Evolutionary conservation across 2,888 invertebrate genomes (phyloP), one percentile per base, ranked within the genome.

Genomic region (Tolmerus cingulatus): DNA sequence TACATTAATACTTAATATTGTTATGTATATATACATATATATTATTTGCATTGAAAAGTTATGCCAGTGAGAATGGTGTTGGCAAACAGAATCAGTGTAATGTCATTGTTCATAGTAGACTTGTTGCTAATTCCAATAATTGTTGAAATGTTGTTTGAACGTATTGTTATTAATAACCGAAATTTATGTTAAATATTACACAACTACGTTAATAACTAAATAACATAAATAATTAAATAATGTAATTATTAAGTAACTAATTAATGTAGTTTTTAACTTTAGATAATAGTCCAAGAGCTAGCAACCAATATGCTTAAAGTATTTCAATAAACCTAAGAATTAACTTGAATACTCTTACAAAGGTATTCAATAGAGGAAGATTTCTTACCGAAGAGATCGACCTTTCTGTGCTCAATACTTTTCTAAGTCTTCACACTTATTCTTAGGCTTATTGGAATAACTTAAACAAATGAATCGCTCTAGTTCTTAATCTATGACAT

Each of bases 31-130:
- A 76, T 9, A 43, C 16, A 55, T 66, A 66, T 66, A 66, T 23
- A 66, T 66, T 51, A 66, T 66, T 23, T 66, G 66, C 27, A 27
- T 86, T 86, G 19, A 86, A 86, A 74, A 27, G 43, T 86, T 27
- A 76, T 86, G 74, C 74, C 76, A 46, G 23, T 86, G 43, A 74
- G 84, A 74, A 84, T 86, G 74, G 86, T 86, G 19, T 27, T 43
- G 30, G 19, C 16, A 76, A 66, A 46, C 23, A 66, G 66, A 30
- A 85, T 85, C 34, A 43, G 43, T 86, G 27, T 85, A 74, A 43
- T 74, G 66, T 78, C 14, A 78, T 55, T 78, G 30, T 86, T 51
- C 14, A 77, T 34, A 14, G 86, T 86, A 86, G 86, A 77, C 16
- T 79, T 87, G 51, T 87, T 46, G 78, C 66, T 55, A 37, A 40